These are phyloP conservation scores for Latrodectus geometricus DNA, from an alignment of 1,140 invertebrate species.

Conservation along the genomic window DNA sequence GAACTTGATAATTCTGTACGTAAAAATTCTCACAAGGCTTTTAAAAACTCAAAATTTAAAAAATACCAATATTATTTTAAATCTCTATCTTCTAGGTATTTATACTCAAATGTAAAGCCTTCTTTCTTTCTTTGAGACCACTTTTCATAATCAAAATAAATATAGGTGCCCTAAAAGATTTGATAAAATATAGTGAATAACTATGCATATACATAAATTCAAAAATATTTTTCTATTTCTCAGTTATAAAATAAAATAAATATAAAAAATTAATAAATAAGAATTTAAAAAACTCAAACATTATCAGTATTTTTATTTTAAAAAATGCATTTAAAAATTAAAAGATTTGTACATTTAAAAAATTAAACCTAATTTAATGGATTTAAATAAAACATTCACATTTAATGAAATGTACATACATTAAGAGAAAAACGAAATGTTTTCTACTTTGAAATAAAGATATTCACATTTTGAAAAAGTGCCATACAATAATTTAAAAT, in stretches of 20 bases:
- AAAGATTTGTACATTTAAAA: too few relatives aligned
- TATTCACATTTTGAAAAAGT: too few relatives aligned
- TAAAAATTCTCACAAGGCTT: conserved; percentile 28
- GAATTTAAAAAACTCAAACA: too few relatives aligned
- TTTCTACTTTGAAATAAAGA: too few relatives aligned
- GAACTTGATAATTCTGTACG: conserved; percentile 38
- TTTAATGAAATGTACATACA: too few relatives aligned
- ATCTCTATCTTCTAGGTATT: conserved; percentile 99
- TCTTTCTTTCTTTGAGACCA: conserved; percentile 99
- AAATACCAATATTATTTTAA: conserved; percentile 79
- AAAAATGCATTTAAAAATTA: too few relatives aligned
- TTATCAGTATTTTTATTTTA: too few relatives aligned
- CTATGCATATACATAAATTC: not conserved
- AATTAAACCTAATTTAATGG: too few relatives aligned
- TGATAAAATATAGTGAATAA: conserved; percentile 60
- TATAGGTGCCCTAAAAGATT: conserved; percentile 93
- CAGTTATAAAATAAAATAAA: not conserved
- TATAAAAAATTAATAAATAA: too few relatives aligned
- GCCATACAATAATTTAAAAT: too few relatives aligned
- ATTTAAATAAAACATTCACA: too few relatives aligned
- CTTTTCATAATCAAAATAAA: conserved; percentile 99
- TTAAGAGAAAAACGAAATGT: too few relatives aligned
- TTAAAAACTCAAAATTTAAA: conserved; percentile 41
- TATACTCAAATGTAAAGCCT: conserved; percentile 99
- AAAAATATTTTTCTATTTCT: not conserved